Percentiles rank a stretch among this genome's conserved stretches.
These are phyloP conservation scores for Imbricaverruca yamaguchii DNA, from an alignment of 2,888 invertebrate genomes.

Conservation along the genomic window DNA sequence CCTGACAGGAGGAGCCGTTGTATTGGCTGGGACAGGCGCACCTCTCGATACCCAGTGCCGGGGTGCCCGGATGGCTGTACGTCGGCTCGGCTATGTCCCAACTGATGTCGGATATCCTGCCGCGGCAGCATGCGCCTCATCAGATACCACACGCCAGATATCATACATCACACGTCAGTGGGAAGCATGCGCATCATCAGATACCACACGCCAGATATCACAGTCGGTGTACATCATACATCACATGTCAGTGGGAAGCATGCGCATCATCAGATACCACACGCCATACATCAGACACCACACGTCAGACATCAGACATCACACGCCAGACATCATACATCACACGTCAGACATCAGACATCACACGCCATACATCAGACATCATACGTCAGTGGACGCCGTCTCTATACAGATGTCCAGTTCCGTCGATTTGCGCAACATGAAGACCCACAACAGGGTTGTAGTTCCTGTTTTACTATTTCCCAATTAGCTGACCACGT, in stretches of 20 bases:
- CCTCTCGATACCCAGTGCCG: conserved; percentile 74
- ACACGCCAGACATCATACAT: conserved; percentile 32
- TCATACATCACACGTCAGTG: no score
- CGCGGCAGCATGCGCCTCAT: conserved; percentile 20
- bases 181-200: no score
- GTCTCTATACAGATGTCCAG: no score
- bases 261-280: neutral
- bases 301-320: conserved; percentile 20
- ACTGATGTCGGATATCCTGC: conserved; percentile 64
- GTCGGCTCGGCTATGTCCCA: conserved; percentile 46
- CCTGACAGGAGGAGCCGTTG: conserved; percentile 82
- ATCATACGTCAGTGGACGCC: no score
- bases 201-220: no score
- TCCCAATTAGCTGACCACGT: no score
- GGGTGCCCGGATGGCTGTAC: conserved; percentile 51
- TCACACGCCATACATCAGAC: conserved; percentile 33
- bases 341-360: conserved; percentile 26
- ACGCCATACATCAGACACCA: no score
- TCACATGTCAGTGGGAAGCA: no score
- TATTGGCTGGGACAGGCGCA: conserved; percentile 77
- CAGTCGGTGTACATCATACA: no score
- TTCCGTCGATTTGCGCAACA: no score
- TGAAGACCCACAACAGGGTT: no score
- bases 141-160: conserved; percentile 34
- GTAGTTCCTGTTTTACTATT: no score